A percentile compares a stretch with the other conserved stretches of the same genome.
phyloP scores from a whole-genome alignment of 2,888 invertebrate genomes.

The Acrobasis consociella region DNA sequence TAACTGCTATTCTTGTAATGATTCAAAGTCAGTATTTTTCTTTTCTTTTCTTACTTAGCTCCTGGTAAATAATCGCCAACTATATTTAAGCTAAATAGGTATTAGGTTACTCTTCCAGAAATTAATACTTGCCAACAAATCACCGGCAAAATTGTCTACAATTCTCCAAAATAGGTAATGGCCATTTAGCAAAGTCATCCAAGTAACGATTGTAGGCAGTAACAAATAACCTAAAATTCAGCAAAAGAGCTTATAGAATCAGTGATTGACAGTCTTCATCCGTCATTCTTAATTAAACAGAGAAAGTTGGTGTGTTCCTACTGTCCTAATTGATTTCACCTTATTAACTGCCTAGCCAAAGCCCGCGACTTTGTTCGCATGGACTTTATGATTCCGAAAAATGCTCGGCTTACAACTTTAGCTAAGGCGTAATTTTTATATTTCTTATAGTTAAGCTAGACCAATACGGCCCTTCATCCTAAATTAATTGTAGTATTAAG shows the following conservation, averaged over 20 bases:
- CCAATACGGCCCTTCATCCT: too few species aligned
- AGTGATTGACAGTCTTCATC: slow-evolving; percentile 58
- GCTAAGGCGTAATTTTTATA: too few species aligned
- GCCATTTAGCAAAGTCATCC: slow-evolving; percentile 18
- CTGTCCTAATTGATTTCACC: neutral
- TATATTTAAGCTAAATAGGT: neutral
- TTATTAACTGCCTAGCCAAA: neutral
- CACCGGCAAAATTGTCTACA: neutral
- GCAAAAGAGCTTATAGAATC: slow-evolving; percentile 30
- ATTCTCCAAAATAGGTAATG: neutral
- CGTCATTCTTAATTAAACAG: slow-evolving; percentile 57
- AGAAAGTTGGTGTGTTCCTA: slow-evolving; percentile 7
- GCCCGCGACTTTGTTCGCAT: too few species aligned
- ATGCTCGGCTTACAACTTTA: too few species aligned
- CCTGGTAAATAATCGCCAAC: neutral
- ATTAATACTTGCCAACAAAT: neutral
- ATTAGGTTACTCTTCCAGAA: neutral
- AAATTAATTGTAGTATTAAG: too few species aligned
- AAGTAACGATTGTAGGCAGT: slow-evolving; percentile 12
- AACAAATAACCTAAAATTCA: slow-evolving; percentile 22
- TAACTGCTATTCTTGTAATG: too few species aligned
- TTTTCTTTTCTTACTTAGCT: neutral
- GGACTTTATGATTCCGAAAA: too few species aligned
- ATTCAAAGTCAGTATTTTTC: neutral
- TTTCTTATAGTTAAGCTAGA: too few species aligned